Percentiles rank a stretch among this genome's conserved stretches.
phyloP scores from a whole-genome alignment of 2,113 vertebrate genomes.

The Microtus richardsoni region DNA sequence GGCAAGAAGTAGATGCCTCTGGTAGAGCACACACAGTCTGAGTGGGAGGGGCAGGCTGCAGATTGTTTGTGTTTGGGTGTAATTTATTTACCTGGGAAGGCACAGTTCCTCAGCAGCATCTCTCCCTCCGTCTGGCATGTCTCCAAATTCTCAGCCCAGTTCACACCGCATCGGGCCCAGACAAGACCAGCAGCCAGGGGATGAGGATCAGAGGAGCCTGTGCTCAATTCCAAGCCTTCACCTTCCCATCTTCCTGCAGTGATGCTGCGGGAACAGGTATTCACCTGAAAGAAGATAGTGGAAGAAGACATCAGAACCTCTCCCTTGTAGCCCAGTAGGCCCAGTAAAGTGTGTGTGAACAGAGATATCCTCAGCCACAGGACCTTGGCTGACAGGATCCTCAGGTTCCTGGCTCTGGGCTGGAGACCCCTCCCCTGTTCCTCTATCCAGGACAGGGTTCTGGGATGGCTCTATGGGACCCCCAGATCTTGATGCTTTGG shows the following conservation, averaged over 20 bases:
- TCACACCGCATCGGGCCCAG: neutral
- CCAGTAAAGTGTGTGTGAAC: too few relatives aligned
- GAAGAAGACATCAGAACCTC: neutral
- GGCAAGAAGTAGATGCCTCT: neutral
- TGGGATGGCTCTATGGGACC: neutral
- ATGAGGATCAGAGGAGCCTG: neutral
- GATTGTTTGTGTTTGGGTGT: slow-evolving; percentile 57
- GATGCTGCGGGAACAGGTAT: neutral
- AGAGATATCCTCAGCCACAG: neutral
- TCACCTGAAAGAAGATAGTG: neutral
- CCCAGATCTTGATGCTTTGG: neutral
- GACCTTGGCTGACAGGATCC: neutral
- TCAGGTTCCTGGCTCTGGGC: neutral
- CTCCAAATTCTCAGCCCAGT: neutral
- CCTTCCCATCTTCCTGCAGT: neutral
- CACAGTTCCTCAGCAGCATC: neutral
- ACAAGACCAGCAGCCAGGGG: neutral
- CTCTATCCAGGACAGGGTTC: too few relatives aligned
- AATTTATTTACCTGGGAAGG: slow-evolving; percentile 69
- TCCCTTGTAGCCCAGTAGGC: neutral
- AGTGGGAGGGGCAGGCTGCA: slow-evolving; percentile 33
- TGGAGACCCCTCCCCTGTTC: neutral
- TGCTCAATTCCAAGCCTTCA: neutral
- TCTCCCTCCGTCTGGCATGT: neutral
- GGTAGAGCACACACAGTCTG: neutral